phyloP scores from a whole-genome alignment of 2,797 vertebrate genomes.

The Mormyrops boulengeri region DNA sequence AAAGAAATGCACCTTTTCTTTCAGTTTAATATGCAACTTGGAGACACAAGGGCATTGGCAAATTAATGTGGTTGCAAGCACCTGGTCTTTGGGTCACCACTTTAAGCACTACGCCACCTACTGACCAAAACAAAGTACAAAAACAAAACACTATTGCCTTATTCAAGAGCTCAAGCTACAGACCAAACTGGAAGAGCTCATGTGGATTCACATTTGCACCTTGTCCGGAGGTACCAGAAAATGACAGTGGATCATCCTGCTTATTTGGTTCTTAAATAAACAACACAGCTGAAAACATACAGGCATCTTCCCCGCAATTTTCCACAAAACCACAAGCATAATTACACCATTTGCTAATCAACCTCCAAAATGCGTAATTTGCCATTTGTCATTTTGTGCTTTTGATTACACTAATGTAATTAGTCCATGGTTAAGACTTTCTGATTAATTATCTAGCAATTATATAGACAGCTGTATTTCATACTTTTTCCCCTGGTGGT shows the following conservation, averaged over 20 bases:
- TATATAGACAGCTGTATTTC: slow-evolving; percentile 42
- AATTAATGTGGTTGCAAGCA: background rate
- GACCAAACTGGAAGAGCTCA: slow-evolving; percentile 32
- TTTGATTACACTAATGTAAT: slow-evolving; percentile 48
- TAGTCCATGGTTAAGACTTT: slow-evolving; percentile 39
- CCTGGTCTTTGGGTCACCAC: background rate
- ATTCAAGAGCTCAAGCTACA: background rate
- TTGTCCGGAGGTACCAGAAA: slow-evolving; percentile 28
- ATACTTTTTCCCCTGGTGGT: background rate
- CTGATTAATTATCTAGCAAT: slow-evolving; percentile 48
- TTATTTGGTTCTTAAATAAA: slow-evolving; percentile 21
- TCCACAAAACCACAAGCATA: slow-evolving; percentile 31
- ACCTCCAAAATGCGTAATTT: slow-evolving; percentile 36
- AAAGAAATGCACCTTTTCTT: background rate
- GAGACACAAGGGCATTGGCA: background rate
- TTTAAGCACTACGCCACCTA: background rate
- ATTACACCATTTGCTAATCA: slow-evolving; percentile 41
- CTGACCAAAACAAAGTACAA: background rate
- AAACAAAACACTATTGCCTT: background rate
- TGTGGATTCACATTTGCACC: slow-evolving; percentile 39
- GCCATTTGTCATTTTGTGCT: slow-evolving; percentile 34
- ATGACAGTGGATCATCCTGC: slow-evolving; percentile 33
- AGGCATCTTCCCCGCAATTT: slow-evolving; percentile 32
- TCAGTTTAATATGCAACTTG: background rate
- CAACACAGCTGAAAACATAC: slow-evolving; percentile 18